Conservation (phyloP, 2,113 vertebrate genomes). For the Chiloscyllium plagiosum region DNA sequence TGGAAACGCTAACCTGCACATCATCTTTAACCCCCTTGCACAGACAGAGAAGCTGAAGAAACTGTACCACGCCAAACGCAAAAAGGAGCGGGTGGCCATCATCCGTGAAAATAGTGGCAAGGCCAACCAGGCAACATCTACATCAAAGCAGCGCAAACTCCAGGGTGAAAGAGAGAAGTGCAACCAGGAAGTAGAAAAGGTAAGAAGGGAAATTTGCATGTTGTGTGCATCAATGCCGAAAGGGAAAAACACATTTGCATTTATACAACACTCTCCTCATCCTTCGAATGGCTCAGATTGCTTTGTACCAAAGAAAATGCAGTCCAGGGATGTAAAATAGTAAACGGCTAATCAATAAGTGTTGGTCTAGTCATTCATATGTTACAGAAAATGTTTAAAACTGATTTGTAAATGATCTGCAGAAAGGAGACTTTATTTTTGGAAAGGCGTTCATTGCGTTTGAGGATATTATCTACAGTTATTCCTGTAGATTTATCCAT, state of each 20-base stretch:
- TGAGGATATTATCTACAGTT: no score
- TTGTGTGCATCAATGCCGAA: not conserved
- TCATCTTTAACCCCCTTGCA: no score
- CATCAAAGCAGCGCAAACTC: slow-evolving; percentile 58
- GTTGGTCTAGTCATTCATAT: no score
- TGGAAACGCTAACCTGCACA: not conserved
- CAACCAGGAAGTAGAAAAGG: slow-evolving; percentile 54
- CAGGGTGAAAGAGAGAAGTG: slow-evolving; percentile 51
- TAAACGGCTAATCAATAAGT: no score
- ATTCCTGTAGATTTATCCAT: no score
- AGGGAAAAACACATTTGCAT: not conserved
- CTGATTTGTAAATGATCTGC: no score
- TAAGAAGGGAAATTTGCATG: slow-evolving; percentile 40
- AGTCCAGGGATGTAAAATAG: no score
- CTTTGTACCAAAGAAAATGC: not conserved
- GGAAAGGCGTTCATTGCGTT: no score
- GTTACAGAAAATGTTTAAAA: no score
- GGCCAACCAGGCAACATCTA: slow-evolving; percentile 52
- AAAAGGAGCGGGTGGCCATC: slow-evolving; percentile 51
- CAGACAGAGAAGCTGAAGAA: slow-evolving; percentile 37
- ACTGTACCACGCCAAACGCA: slow-evolving; percentile 58
- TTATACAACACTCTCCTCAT: not conserved
- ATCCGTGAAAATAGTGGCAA: slow-evolving; percentile 57
- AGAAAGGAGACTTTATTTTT: no score
- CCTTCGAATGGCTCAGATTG: not conserved